These are phyloP conservation scores for Trichonephila clavata DNA, from an alignment of 1,140 invertebrate genomes.

Conservation along the genomic window DNA sequence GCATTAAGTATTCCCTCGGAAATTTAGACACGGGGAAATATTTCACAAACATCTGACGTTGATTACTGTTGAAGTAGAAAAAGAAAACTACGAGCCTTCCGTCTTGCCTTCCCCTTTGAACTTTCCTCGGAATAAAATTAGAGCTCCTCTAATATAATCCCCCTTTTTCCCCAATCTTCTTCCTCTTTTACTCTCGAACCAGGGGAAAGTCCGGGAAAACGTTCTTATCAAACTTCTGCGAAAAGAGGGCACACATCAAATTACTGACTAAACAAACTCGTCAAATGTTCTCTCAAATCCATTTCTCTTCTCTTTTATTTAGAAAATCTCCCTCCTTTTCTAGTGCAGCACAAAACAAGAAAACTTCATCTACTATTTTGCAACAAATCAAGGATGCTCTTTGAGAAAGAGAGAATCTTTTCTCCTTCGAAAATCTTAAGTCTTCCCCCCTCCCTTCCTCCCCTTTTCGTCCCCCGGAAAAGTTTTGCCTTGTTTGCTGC, in stretches of 20 bases:
- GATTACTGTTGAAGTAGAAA: constrained; percentile 18
- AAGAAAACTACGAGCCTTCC: background rate
- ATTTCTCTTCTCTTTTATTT: background rate
- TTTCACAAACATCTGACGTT: constrained; percentile 5
- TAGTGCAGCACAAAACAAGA: background rate
- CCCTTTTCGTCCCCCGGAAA: background rate
- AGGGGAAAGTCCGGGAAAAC: background rate
- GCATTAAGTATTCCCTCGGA: background rate
- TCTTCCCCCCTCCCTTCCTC: background rate
- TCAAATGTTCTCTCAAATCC: background rate
- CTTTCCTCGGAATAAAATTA: constrained; percentile 7
- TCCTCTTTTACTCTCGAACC: background rate
- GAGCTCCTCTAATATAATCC: constrained; percentile 19
- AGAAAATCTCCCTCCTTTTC: background rate
- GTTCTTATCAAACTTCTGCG: constrained; percentile 27
- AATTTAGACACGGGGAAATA: background rate
- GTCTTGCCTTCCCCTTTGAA: background rate
- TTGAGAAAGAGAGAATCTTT: background rate
- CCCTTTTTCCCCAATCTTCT: background rate
- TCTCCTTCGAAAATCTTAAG: background rate
- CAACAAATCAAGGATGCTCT: constrained; percentile 23
- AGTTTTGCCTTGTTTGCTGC: background rate
- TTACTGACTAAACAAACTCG: constrained; percentile 31
- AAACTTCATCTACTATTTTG: constrained; percentile 5
- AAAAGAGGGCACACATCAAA: constrained; percentile 14